phyloP scores from a whole-genome alignment of 2,888 invertebrate species.

The Caenorhabditis sp. region DNA sequence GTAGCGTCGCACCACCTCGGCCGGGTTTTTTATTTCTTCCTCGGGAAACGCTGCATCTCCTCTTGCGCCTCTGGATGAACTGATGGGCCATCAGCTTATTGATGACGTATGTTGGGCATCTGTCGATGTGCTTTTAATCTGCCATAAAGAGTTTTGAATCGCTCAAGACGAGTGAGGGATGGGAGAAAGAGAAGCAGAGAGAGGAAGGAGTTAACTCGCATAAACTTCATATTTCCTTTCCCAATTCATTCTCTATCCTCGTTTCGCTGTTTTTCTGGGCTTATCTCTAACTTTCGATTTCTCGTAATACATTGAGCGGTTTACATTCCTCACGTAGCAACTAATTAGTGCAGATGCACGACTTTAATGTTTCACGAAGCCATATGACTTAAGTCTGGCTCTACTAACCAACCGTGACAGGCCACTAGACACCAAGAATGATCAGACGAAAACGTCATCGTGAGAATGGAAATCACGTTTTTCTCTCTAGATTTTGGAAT shows the following conservation, averaged over 20 bases:
- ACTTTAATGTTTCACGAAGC: no score
- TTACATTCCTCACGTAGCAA: neutral
- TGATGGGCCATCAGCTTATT: constrained; percentile 30
- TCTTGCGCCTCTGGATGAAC: constrained; percentile 9
- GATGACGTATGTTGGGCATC: constrained; percentile 17
- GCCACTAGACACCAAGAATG: no score
- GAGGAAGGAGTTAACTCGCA: constrained; percentile 10
- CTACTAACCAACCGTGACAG: no score
- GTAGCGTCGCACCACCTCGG: constrained; percentile 1
- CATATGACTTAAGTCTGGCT: no score
- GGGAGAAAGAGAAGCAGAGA: neutral
- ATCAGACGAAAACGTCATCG: no score
- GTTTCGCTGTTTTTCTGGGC: neutral
- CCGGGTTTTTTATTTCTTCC: neutral
- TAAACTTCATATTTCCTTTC: neutral
- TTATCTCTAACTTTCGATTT: neutral
- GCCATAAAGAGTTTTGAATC: constrained; percentile 2
- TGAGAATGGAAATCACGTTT: no score
- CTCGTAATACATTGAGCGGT: neutral
- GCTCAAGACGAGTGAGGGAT: neutral
- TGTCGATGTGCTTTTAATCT: constrained; percentile 8
- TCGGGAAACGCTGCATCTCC: neutral
- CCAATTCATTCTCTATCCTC: neutral
- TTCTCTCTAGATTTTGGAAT: no score
- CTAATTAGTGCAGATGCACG: neutral